phyloP scores from a whole-genome alignment of 2,113 vertebrate genomes.

The Pachycephala philippinensis region DNA sequence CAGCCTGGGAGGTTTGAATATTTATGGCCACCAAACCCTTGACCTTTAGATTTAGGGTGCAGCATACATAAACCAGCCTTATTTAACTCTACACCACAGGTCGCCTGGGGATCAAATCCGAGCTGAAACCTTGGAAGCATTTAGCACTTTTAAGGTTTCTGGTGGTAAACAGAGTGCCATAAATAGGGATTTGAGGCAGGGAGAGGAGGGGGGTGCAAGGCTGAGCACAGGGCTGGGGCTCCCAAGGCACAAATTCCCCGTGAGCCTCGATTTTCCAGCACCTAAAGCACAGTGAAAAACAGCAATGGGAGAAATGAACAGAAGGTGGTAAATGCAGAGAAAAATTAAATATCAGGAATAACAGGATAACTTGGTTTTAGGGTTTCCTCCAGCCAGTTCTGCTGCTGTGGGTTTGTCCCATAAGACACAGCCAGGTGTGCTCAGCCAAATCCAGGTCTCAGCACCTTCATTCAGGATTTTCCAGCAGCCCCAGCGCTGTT shows the following conservation, averaged over 20 bases:
- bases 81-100: neutral
- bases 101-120: neutral
- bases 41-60: constrained; percentile 2
- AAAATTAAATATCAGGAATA: neutral
- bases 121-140: neutral
- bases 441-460: neutral
- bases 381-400: neutral
- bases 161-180: neutral
- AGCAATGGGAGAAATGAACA: neutral
- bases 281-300: neutral
- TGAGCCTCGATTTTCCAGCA: neutral
- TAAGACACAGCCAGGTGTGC: neutral
- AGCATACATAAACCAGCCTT: neutral
- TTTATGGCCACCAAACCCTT: neutral
- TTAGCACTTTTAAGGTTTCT: neutral
- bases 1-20: neutral
- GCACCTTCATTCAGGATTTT: constrained; percentile 19
- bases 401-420: neutral
- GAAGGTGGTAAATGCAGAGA: neutral
- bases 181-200: neutral
- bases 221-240: neutral
- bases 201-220: neutral
- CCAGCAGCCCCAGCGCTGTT: neutral
- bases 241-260: neutral
- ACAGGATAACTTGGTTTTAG: rapidly evolving